Evolutionary conservation across 2,888 invertebrate species (phyloP).

Genomic region (Plemyria rubiginata): DNA sequence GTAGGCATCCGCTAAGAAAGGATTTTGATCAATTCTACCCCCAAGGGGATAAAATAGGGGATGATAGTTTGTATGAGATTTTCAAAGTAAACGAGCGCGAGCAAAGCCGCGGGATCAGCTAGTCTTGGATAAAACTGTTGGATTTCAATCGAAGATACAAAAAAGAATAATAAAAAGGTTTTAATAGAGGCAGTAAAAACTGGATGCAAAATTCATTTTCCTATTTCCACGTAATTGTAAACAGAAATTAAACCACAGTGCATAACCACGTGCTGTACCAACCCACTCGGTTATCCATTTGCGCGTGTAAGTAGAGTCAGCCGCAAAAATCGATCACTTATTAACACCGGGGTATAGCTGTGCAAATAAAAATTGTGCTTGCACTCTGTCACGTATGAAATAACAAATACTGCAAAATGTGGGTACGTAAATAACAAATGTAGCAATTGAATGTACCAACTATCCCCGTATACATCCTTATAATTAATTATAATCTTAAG

Average conservation of each 20-base stretch:
- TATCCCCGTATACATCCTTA: too few species aligned
- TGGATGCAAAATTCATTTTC: conserved; percentile 37
- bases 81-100: too few species aligned
- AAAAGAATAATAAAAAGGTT: conserved; percentile 23
- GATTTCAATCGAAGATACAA: conserved; percentile 14
- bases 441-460: too few species aligned
- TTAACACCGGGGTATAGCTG: not conserved
- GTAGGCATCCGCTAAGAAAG: too few species aligned
- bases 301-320: conserved; percentile 18
- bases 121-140: not conserved
- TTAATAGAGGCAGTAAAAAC: conserved; percentile 32
- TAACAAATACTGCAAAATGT: too few species aligned
- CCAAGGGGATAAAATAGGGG: too few species aligned
- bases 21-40: too few species aligned
- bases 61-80: too few species aligned
- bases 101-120: too few species aligned
- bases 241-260: conserved; percentile 48
- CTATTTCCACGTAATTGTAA: conserved; percentile 40
- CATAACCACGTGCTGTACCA: conserved; percentile 34
- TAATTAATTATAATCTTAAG: too few species aligned
- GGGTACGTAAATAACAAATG: too few species aligned
- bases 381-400: too few species aligned
- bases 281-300: conserved; percentile 14
- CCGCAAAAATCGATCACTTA: conserved; percentile 16
- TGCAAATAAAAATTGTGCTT: conserved; percentile 1